Conservation (phyloP, 2,113 vertebrate species). For the Platichthys flesus region DNA sequence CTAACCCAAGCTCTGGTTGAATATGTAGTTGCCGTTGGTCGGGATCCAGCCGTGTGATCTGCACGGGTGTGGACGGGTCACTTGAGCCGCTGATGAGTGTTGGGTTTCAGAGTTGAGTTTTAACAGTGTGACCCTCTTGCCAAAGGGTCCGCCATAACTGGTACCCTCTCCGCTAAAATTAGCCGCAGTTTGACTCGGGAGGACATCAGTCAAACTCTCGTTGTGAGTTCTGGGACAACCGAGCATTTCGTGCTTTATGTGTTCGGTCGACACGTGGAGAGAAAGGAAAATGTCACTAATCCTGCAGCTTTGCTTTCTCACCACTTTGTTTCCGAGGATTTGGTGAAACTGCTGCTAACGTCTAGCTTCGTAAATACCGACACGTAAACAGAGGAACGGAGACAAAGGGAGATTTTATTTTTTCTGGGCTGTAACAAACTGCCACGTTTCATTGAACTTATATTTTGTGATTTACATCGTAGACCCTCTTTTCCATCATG, state of each 20-base stretch:
- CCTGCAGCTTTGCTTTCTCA: constrained; percentile 28
- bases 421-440: not conserved
- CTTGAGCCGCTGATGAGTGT: constrained; percentile 58
- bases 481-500: not conserved
- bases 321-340: not conserved
- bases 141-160: constrained; percentile 51
- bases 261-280: constrained; percentile 15
- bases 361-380: not conserved
- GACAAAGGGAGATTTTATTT: not conserved
- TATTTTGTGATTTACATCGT: not conserved
- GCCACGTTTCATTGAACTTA: too few species aligned
- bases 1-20: not conserved
- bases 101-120: constrained; percentile 70
- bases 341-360: not conserved
- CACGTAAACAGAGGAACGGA: not conserved
- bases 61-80: constrained; percentile 43
- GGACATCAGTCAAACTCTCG: too few species aligned
- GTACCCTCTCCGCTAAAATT: constrained; percentile 65
- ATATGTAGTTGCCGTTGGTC: constrained; percentile 3
- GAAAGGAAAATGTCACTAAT: constrained; percentile 45
- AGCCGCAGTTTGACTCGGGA: constrained; percentile 49
- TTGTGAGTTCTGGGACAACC: too few species aligned
- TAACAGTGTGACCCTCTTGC: constrained; percentile 58
- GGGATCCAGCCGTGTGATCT: constrained; percentile 35
- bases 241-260: constrained; percentile 15